Base-by-base conservation (phyloP, 2,113 vertebrate species). In the Chaetops frenatus region DNA sequence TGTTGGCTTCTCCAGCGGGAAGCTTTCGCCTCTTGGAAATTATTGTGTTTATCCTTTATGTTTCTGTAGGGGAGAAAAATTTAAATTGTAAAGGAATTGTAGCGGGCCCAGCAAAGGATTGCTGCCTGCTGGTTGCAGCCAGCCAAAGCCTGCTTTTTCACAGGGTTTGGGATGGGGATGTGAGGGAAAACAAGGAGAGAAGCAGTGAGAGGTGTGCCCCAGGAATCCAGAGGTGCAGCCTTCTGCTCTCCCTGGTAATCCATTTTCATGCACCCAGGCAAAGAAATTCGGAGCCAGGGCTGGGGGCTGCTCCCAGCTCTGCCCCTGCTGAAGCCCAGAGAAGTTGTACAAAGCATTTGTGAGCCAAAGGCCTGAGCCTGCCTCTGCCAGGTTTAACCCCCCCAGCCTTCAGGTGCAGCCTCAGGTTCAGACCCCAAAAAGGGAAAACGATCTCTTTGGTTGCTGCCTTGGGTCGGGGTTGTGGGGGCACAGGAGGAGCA, bases 1-100 rank as follows among this genome's bases (percentile, higher is more conserved):
- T 71, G n/a, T 83, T 93, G 96, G 92, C n/a, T 95, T 81, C 92
- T 93, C 67, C 79, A 45, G 82, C 0, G 4, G 94, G 90, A 96
- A 96, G 90, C 74, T 86, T 78, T 78, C 0, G 0, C 33, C 73
- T 31, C 94, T 83, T 90, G 61, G 56, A 81, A 90, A 93, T 93
- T 5, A 83, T 53, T 66, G 64, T 88, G 76, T 74, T 92, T 78
- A 42, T 74, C 64, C 44, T 76, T 70, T 50, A 10, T 61, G 82
- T 67, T 89, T 95, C 78, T 62, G 51, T 13, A 58, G 38, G 6
- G 42, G 2, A 4, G 12, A 33, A 24, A 8, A n/a, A 23, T 24
- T 5, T 19, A 54, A 23, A 14, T 57, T 13, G 31, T 8, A 5
- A 27, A 64, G 15, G 27, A 42, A 50, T 60, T 4, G 57, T 38